Base-by-base conservation (phyloP, 2,797 vertebrate genomes). In the Coregonus ussuriensis region DNA sequence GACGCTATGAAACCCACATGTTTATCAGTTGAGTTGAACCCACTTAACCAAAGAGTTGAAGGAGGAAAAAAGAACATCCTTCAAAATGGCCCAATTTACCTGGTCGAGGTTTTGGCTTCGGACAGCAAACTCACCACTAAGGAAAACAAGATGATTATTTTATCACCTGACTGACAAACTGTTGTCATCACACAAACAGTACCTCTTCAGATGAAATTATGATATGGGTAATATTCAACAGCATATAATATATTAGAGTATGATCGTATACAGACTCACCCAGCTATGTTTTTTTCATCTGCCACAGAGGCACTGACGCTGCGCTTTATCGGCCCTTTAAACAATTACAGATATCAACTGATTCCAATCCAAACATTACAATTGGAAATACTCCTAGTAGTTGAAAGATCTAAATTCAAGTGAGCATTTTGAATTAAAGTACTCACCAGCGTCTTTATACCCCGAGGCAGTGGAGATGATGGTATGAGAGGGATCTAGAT, bases 91-190 rank as follows among this genome's bases (percentile, higher is more conserved):
- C 4, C 53, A 63, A 31, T 7, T 82, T 95, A 97, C 95, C 95
- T 94, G 95, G 93, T 87, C 77, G 83, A 35, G 91, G 68, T 89
- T 93, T 96, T 41, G 91, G 90, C 89, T 93, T 94, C 51, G 75
- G 82, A 68, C 72, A 41, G 72, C 31, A 80, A 68, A 77, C 62
- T 89, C 86, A 6, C 41, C 83, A 70, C 94, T 94, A 87, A 74
- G 69, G n/a, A 29, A 7, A 41, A 52, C 74, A 74, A 84, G 0
- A 25, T 3, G 62, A 25, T 37, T 1, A 62, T 29, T 33, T 51
- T 14, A 69, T 62, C n/a, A 47, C 47, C 25, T 16, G 70, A 14
- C 11, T 47, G 41, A 11, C 25, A 53, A 52, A 15, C 11, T 18
- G 7, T 53, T 51, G 68, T 14, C 9, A 21, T 25, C 7, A 5